Evolutionary conservation across 2,113 vertebrate species (phyloP).

Genomic region (Phaethon lepturus): DNA sequence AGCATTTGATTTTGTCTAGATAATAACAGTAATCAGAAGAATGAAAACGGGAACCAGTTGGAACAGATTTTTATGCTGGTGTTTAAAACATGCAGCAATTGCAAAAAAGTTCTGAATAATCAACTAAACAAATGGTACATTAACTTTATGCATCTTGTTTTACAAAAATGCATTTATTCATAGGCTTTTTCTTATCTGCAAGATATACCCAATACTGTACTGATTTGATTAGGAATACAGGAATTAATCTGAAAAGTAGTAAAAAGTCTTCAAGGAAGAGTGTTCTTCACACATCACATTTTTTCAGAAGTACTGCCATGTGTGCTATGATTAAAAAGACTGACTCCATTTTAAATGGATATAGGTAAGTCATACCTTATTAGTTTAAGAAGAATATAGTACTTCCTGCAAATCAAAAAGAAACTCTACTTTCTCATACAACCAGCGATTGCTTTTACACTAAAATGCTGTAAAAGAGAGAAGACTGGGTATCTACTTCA

Average conservation of each 20-base stretch:
- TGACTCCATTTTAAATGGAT: neutral
- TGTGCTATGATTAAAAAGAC: fast-evolving
- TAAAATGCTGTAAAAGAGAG: neutral
- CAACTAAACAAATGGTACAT: neutral
- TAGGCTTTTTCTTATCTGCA: neutral
- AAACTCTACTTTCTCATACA: neutral
- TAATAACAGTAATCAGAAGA: neutral
- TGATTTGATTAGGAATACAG: neutral
- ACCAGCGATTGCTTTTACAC: neutral
- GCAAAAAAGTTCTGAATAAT: neutral
- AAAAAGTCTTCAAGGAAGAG: neutral
- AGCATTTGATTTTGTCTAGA: neutral
- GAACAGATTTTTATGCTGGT: neutral
- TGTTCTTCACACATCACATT: neutral
- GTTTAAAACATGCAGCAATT: neutral
- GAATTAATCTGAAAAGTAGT: neutral
- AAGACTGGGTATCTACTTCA: neutral
- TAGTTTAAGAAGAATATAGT: neutral
- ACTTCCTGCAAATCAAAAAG: neutral
- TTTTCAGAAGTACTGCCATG: neutral
- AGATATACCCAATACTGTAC: neutral
- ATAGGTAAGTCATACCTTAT: neutral
- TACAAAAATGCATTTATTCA: neutral
- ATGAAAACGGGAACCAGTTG: neutral
- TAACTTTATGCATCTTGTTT: neutral